Percentiles rank a stretch among this genome's conserved stretches.
Conservation (phyloP, 2,888 invertebrate species). For the Desoria tigrina region DNA sequence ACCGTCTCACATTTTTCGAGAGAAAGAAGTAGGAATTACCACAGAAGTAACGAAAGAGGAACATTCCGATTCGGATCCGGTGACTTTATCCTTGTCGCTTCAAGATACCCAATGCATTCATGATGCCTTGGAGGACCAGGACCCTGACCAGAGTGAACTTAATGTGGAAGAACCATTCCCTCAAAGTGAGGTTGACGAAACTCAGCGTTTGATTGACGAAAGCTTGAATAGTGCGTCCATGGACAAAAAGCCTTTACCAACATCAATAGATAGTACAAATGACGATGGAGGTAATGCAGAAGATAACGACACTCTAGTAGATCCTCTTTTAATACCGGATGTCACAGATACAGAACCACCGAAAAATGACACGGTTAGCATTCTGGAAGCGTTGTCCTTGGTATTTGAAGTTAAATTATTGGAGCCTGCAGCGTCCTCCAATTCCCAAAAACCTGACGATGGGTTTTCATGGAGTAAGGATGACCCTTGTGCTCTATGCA, state of each 20-base stretch:
- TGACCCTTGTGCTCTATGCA: conserved; percentile 24
- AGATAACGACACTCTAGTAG: background rate
- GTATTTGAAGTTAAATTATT: conserved; percentile 21
- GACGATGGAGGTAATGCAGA: background rate
- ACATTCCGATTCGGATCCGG: background rate
- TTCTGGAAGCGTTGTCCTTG: conserved; percentile 21
- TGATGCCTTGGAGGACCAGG: background rate
- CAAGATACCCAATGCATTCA: background rate
- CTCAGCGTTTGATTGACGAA: conserved; percentile 9
- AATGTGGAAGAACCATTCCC: background rate
- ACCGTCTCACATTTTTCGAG: background rate
- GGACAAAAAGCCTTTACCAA: background rate
- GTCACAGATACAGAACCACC: background rate
- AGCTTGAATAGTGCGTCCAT: background rate
- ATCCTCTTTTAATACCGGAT: background rate
- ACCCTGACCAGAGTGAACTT: background rate
- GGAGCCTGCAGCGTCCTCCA: background rate
- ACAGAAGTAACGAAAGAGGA: background rate
- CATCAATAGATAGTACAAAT: background rate
- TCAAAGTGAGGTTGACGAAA: conserved; percentile 13
- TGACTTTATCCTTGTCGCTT: background rate
- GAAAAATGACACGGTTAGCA: conserved; percentile 4
- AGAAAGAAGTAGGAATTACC: background rate
- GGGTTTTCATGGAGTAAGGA: conserved; percentile 11
- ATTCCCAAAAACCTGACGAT: background rate